A percentile compares a stretch with the other conserved stretches of the same genome.
These are phyloP conservation scores for Oxystoma pomonae DNA, from an alignment of 2,888 invertebrate species.

Conservation along the genomic window DNA sequence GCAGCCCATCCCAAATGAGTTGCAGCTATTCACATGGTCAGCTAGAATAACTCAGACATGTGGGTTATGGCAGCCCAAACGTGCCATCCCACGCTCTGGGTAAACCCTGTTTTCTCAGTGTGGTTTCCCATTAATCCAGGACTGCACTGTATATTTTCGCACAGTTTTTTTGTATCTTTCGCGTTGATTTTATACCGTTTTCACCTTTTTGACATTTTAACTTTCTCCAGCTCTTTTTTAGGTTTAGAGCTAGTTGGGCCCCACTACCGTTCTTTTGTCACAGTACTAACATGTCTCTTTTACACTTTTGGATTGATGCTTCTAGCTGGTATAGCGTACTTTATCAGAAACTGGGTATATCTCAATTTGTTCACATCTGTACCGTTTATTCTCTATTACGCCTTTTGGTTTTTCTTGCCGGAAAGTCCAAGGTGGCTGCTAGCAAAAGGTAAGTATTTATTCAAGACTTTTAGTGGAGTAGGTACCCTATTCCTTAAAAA, in stretches of 20 bases:
- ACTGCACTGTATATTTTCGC: too few relatives aligned
- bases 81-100: too few relatives aligned
- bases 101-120: too few relatives aligned
- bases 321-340: conserved; percentile 78
- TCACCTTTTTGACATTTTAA: not conserved
- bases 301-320: conserved; percentile 84
- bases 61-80: too few relatives aligned
- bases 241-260: conserved; percentile 89
- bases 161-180: too few relatives aligned
- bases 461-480: too few relatives aligned
- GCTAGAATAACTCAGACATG: too few relatives aligned
- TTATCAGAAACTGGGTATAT: conserved; percentile 79
- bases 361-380: conserved; percentile 77
- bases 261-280: conserved; percentile 86
- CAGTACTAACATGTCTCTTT: conserved; percentile 87
- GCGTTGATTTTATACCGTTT: not conserved
- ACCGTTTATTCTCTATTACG: conserved; percentile 79
- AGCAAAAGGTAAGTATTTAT: conserved; percentile 54
- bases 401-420: conserved; percentile 83
- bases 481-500: too few relatives aligned
- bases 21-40: too few relatives aligned
- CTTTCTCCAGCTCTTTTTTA: conserved; percentile 49
- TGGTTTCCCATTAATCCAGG: too few relatives aligned
- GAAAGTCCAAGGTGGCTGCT: conserved; percentile 92
- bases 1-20: too few relatives aligned